A percentile compares a stretch with the other conserved stretches of the same genome.
These are phyloP conservation scores for Drosophila cracens DNA, from an alignment of 2,888 invertebrate species.

Conservation along the genomic window DNA sequence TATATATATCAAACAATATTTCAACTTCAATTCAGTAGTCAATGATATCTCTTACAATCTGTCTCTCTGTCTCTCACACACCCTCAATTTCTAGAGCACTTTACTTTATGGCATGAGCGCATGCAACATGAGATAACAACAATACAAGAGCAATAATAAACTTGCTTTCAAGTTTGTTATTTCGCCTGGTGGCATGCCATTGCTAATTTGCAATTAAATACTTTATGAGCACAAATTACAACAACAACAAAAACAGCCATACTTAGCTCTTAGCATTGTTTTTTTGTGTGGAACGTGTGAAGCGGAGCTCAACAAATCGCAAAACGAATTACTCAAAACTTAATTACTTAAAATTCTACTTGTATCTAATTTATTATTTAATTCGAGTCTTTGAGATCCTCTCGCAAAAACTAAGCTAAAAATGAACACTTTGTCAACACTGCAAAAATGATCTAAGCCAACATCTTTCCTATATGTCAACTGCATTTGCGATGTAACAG, in stretches of 20 bases:
- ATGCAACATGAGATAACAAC: conserved; percentile 64
- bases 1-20: not conserved
- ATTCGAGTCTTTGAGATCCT: conserved; percentile 2
- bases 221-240: conserved; percentile 78
- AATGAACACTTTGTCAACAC: not conserved
- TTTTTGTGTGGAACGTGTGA: conserved; percentile 22
- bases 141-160: conserved; percentile 31
- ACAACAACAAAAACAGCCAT: conserved; percentile 40
- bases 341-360: conserved; percentile 5
- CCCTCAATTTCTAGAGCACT: conserved; percentile 32
- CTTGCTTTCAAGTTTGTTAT: conserved; percentile 35
- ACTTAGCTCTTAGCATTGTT: conserved; percentile 8
- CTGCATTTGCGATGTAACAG: not conserved
- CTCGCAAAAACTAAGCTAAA: not conserved
- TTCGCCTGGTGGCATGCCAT: conserved; percentile 50
- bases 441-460: not conserved
- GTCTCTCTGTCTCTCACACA: not conserved
- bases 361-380: conserved; percentile 15
- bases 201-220: conserved; percentile 81
- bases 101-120: conserved; percentile 58
- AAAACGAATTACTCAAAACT: conserved; percentile 7
- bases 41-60: not conserved
- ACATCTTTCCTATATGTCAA: not conserved
- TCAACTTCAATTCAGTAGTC: not conserved
- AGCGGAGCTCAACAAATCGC: conserved; percentile 42